These are phyloP conservation scores for Perca flavescens DNA, from an alignment of 2,113 vertebrate species.

Conservation along the genomic window DNA sequence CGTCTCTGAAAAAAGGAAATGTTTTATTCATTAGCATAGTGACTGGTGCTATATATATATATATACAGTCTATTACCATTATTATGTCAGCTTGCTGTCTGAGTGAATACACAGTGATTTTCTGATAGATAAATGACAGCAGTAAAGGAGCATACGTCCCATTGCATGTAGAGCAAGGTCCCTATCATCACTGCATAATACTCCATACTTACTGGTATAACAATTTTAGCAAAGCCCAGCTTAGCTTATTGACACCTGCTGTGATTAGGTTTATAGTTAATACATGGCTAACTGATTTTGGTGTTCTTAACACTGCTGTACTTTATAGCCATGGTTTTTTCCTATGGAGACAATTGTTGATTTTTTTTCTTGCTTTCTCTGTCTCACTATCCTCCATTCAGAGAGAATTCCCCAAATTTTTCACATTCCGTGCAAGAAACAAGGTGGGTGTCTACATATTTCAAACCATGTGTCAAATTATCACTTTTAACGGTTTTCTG, in stretches of 20 bases:
- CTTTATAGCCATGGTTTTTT: neutral
- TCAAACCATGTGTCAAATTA: neutral
- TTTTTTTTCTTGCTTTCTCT: neutral
- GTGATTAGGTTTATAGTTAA: slow-evolving; percentile 3
- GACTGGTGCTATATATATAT: slow-evolving; percentile 28
- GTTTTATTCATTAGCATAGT: slow-evolving; percentile 72
- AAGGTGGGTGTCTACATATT: slow-evolving; percentile 85
- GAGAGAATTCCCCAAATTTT: slow-evolving; percentile 99
- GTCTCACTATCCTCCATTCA: slow-evolving; percentile 71
- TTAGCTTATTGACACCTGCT: slow-evolving; percentile 15
- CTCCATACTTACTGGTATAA: neutral
- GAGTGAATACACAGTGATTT: slow-evolving; percentile 57
- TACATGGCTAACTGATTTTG: slow-evolving; percentile 7
- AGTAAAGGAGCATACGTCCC: neutral
- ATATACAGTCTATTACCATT: slow-evolving; percentile 19
- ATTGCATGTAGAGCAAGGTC: slow-evolving; percentile 14
- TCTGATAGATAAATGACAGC: slow-evolving; percentile 31
- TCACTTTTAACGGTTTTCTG: neutral
- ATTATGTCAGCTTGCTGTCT: slow-evolving; percentile 41
- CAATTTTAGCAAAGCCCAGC: slow-evolving; percentile 5
- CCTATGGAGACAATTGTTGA: neutral
- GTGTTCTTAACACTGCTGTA: slow-evolving; percentile 6
- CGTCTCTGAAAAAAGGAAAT: slow-evolving; percentile 41
- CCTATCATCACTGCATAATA: slow-evolving; percentile 34
- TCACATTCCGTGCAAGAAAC: slow-evolving; percentile 97